Base-by-base conservation (phyloP, 2,888 invertebrate genomes). In the Drosophila melanosoma region DNA sequence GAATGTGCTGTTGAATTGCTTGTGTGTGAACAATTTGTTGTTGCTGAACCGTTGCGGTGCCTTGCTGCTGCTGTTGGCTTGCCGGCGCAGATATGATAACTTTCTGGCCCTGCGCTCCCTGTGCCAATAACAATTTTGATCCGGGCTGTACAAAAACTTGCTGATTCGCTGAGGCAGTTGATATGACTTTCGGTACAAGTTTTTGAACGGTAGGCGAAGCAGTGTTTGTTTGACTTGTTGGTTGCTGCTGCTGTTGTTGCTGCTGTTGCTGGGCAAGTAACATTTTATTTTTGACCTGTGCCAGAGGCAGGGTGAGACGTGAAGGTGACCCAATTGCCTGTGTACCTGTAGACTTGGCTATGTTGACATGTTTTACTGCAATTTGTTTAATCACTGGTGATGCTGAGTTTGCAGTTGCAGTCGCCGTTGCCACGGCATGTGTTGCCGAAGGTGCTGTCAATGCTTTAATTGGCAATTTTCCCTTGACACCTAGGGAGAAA, bases 61-160 rank as follows among this genome's bases (percentile, higher is more conserved):
- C 61, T 58, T 83, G 86, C 33, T 84, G 81, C 32, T 78, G 80
- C 20, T 81, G 90, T 40, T 75, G 81, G 23, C 51, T 74, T 1
- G 77, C 58, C 32, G 91, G 75, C 12, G 93, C 74, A 17, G 92
- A 91, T 74, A 93, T 92, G 15, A 93, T 81, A n/a, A 93, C 91
- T 75, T 93, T 93, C 76, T 93, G 93, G 1, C 93, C 93, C 70
- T 93, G 92, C 3, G 91, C 83, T 59, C 92, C 93, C 71, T 92
- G 93, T 2, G 92, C 91, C 17, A 93, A 89, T 26, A 93, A 66
- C 62, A 93, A 79, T 63, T 93, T 93, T 63, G 93, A 93, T 1
- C 92, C 91, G 1, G 91, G 82, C 61, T 93, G 93, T 6, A 92
- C 91, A 67, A 93, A 87, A 10, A 93, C 76, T 67, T 93, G 93